These are phyloP conservation scores for Phengaris arion DNA, from an alignment of 2,888 invertebrate species.

Conservation along the genomic window DNA sequence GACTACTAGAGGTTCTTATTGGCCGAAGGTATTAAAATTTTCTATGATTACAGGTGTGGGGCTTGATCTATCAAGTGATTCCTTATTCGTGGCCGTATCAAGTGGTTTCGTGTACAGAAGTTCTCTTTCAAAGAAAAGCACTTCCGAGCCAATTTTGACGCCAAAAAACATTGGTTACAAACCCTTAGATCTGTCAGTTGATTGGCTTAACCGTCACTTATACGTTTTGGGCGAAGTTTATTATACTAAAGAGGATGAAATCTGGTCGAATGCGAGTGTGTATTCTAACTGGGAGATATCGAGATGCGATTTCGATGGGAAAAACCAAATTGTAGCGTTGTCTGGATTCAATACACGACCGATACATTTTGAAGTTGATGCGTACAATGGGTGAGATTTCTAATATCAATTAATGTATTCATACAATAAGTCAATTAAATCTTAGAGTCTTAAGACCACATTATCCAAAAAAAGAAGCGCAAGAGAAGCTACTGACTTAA, in stretches of 20 bases:
- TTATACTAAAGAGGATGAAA: constrained; percentile 60
- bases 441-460: no score
- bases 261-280: constrained; percentile 50
- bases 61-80: constrained; percentile 85
- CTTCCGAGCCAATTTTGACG: constrained; percentile 74
- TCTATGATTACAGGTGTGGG: constrained; percentile 82
- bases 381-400: constrained; percentile 88
- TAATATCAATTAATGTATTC: neutral
- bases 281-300: constrained; percentile 84
- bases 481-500: no score
- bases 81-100: constrained; percentile 88
- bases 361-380: constrained; percentile 92
- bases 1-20: no score
- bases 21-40: neutral
- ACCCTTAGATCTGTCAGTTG: constrained; percentile 87
- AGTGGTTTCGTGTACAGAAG: constrained; percentile 82
- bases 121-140: constrained; percentile 67
- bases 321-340: constrained; percentile 83
- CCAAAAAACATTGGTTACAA: constrained; percentile 81
- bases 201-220: constrained; percentile 92
- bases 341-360: constrained; percentile 85
- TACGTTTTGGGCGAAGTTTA: constrained; percentile 89
- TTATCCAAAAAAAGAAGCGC: no score
- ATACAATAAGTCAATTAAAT: no score
- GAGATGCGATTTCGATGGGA: constrained; percentile 87